Evolutionary conservation across 2,113 vertebrate species (phyloP).

Genomic region (Podocnemis expansa): DNA sequence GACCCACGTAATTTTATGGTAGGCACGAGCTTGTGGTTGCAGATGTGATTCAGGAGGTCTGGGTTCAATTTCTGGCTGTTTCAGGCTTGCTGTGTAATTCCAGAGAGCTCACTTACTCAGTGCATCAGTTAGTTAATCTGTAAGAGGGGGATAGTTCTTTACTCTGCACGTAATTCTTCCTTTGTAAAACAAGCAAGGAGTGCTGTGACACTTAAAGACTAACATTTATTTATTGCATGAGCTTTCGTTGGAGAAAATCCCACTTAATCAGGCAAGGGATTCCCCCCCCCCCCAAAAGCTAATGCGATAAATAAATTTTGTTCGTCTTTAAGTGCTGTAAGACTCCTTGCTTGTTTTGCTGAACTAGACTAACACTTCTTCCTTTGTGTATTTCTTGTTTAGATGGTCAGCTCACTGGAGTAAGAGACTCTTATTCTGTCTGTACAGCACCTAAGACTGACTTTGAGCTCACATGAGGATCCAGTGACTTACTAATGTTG

Average conservation of each 20-base stretch:
- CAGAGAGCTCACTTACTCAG: rapidly evolving
- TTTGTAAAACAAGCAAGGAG: no score
- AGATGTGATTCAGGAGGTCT: neutral
- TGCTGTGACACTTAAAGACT: no score
- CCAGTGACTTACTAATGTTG: neutral
- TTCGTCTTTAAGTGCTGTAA: no score
- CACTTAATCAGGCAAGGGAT: no score
- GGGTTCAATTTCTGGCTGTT: rapidly evolving
- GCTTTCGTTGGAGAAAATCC: no score
- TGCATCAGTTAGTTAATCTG: neutral
- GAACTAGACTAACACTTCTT: no score
- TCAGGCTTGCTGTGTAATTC: rapidly evolving
- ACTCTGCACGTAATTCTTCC: neutral
- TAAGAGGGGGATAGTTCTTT: neutral
- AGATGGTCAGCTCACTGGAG: neutral
- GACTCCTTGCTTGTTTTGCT: no score
- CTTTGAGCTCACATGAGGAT: rapidly evolving
- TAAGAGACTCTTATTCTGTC: neutral
- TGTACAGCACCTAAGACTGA: neutral
- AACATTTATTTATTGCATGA: no score
- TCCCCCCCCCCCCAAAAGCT: no score
- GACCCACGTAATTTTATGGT: neutral
- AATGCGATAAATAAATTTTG: no score
- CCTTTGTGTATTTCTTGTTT: rapidly evolving
- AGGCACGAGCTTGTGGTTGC: neutral